A percentile compares a stretch with the other conserved stretches of the same genome.
Evolutionary conservation across 1,140 invertebrate species (phyloP).

Genomic region (Zaprionus ornatus): DNA sequence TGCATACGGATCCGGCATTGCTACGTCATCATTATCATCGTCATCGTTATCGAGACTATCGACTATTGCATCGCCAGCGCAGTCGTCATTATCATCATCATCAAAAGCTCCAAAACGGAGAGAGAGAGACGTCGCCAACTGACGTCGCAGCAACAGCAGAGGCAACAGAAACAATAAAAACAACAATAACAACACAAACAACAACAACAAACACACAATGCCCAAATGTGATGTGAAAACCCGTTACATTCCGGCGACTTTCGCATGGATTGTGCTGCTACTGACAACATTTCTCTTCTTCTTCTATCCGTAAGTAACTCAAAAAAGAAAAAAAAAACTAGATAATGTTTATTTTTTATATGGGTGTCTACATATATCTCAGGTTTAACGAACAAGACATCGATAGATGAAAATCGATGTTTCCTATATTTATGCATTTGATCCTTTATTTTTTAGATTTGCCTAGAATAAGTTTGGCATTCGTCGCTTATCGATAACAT

Average conservation of each 20-base stretch:
- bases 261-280: slow-evolving; percentile 97
- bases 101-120: slow-evolving; percentile 28
- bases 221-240: slow-evolving; percentile 96
- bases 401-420: too few species aligned
- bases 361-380: neutral
- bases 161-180: slow-evolving; percentile 33
- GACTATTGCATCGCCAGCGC: slow-evolving; percentile 25
- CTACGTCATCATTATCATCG: slow-evolving; percentile 50
- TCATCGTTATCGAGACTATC: slow-evolving; percentile 40
- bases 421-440: too few species aligned
- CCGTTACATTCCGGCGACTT: slow-evolving; percentile 96
- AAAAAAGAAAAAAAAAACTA: neutral
- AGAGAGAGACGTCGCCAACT: slow-evolving; percentile 37
- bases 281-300: slow-evolving; percentile 96
- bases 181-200: slow-evolving; percentile 38
- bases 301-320: slow-evolving; percentile 95
- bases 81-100: slow-evolving; percentile 39
- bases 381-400: neutral
- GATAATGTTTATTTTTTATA: neutral
- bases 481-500: neutral
- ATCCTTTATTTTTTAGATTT: too few species aligned
- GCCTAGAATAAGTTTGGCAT: too few species aligned
- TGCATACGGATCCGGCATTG: slow-evolving; percentile 37
- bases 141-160: slow-evolving; percentile 43
- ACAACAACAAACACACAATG: slow-evolving; percentile 85